A percentile compares a stretch with the other conserved stretches of the same genome.
These are phyloP conservation scores for Ennomos erosarius DNA, from an alignment of 2,888 invertebrate genomes.

Conservation along the genomic window DNA sequence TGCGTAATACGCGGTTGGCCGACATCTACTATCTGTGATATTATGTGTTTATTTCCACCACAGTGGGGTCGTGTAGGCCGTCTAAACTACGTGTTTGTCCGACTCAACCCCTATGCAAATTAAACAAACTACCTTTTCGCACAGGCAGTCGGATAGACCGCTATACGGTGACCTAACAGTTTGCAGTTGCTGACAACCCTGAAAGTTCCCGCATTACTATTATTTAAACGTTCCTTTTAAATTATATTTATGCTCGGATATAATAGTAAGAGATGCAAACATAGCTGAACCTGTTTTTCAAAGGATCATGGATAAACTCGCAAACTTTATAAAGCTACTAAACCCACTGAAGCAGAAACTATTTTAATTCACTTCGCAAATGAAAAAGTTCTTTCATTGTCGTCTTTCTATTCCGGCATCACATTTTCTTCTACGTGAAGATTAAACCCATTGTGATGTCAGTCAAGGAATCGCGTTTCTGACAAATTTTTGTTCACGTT, in stretches of 20 bases:
- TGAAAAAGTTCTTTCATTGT: conserved; percentile 36
- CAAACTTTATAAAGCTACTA: conserved; percentile 26
- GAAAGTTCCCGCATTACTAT: conserved; percentile 63
- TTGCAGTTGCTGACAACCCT: conserved; percentile 51
- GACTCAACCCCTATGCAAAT: conserved; percentile 34
- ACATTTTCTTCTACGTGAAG: conserved; percentile 68
- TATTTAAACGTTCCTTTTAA: conserved; percentile 47
- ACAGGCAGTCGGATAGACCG: conserved; percentile 23
- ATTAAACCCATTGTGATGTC: conserved; percentile 79
- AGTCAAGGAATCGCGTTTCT: conserved; percentile 75
- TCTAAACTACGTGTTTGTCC: conserved; percentile 27
- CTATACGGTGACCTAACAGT: conserved; percentile 49
- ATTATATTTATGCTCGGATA: background rate
- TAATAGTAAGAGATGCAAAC: background rate
- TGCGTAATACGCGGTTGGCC: conserved; percentile 66
- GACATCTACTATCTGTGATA: conserved; percentile 59
- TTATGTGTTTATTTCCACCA: conserved; percentile 55
- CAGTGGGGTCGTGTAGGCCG: conserved; percentile 40
- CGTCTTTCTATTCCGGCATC: conserved; percentile 56
- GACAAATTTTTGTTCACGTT: conserved; percentile 69
- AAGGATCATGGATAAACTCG: conserved; percentile 24
- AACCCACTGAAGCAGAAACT: conserved; percentile 27
- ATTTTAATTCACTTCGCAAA: conserved; percentile 32
- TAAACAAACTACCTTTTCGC: conserved; percentile 29
- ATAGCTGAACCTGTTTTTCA: conserved; percentile 7